Evolutionary conservation across 2,113 vertebrate genomes (phyloP).

Genomic region (Thinocorus orbignyianus): DNA sequence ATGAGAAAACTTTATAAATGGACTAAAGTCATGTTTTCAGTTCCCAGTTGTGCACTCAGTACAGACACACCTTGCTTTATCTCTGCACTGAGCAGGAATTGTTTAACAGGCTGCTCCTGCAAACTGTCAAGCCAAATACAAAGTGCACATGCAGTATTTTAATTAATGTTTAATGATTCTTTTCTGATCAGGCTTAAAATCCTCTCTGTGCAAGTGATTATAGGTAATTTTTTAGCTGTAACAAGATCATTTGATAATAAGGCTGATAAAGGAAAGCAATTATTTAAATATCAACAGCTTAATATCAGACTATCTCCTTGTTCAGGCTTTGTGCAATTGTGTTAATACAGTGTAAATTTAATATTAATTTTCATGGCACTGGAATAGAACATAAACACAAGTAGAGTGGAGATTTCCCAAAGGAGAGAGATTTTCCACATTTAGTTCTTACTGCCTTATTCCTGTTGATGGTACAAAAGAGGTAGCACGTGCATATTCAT

Average conservation of each 20-base stretch:
- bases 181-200: conserved; percentile 46
- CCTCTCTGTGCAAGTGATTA: conserved; percentile 20
- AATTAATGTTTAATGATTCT: conserved; percentile 47
- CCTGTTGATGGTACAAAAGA: not conserved
- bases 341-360: conserved; percentile 20
- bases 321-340: conserved; percentile 20
- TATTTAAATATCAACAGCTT: conserved; percentile 38
- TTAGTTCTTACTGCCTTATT: not conserved
- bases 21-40: conserved; percentile 24
- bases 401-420: not conserved
- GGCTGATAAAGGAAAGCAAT: conserved; percentile 36
- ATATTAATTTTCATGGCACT: conserved; percentile 3
- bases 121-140: conserved; percentile 1
- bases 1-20: conserved; percentile 56
- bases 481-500: not conserved
- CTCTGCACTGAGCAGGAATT: not conserved
- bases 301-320: conserved; percentile 33
- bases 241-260: conserved; percentile 56
- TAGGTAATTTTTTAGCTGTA: conserved; percentile 44
- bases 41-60: not conserved
- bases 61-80: conserved; percentile 3
- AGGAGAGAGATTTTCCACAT: not conserved
- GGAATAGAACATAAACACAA: not conserved
- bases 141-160: not conserved
- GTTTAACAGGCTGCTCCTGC: conserved; percentile 1